A percentile compares a stretch with the other conserved stretches of the same genome.
These are phyloP conservation scores for Drosophila equinoxialis DNA, from an alignment of 1,140 invertebrate species.

Conservation along the genomic window DNA sequence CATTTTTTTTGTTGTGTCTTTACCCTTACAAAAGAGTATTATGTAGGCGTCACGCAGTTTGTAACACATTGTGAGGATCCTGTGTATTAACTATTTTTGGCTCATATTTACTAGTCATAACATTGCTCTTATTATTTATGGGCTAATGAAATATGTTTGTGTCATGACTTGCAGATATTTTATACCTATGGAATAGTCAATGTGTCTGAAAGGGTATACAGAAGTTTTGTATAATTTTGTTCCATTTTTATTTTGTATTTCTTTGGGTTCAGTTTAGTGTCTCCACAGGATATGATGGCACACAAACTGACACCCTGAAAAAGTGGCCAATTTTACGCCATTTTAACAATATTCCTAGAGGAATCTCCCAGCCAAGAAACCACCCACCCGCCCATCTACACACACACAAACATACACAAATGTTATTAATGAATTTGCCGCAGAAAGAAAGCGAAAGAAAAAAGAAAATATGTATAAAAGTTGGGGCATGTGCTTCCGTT, in stretches of 20 bases:
- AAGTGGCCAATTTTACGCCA: constrained; percentile 79
- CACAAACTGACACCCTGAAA: constrained; percentile 58
- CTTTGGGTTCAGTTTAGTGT: background rate
- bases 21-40: background rate
- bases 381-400: no score
- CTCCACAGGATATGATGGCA: constrained; percentile 18
- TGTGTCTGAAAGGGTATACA: no score
- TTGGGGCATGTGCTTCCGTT: constrained; percentile 65
- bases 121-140: no score
- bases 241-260: background rate
- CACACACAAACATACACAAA: constrained; percentile 25
- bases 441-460: constrained; percentile 28
- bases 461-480: constrained; percentile 30
- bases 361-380: background rate
- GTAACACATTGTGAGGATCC: no score
- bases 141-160: no score
- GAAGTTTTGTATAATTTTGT: no score
- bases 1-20: constrained; percentile 42
- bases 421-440: constrained; percentile 74
- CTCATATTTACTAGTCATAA: no score
- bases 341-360: constrained; percentile 76
- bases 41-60: background rate
- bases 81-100: no score
- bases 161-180: no score
- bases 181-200: no score